phyloP scores from a whole-genome alignment of 2,797 vertebrate genomes.

The Botia kubotai region DNA sequence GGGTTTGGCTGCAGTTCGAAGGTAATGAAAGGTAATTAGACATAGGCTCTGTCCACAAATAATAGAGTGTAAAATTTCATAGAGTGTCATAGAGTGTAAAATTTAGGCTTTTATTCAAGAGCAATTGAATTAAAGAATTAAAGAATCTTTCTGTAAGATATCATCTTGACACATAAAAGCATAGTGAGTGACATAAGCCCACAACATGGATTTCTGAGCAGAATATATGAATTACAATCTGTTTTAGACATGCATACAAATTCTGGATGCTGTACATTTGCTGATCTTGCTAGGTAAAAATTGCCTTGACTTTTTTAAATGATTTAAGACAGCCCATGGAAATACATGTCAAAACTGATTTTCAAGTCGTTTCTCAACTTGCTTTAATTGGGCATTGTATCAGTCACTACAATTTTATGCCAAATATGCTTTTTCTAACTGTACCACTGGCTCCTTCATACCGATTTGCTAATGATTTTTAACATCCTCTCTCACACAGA shows the following conservation, averaged over 20 bases:
- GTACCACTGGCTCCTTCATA: constrained; percentile 15
- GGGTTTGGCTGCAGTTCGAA: constrained; percentile 28
- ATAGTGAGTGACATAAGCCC: not conserved
- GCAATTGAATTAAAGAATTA: not conserved
- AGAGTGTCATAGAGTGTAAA: not conserved
- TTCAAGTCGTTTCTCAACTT: constrained; percentile 86
- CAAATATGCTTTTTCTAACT: constrained; percentile 81
- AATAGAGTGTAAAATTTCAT: too few species aligned
- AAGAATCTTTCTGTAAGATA: constrained; percentile 1
- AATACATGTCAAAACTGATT: constrained; percentile 76
- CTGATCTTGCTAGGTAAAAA: constrained; percentile 49
- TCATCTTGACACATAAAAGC: not conserved
- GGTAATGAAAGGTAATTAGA: constrained; percentile 36
- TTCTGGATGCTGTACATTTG: not conserved
- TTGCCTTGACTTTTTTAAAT: constrained; percentile 61
- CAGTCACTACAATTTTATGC: constrained; percentile 84
- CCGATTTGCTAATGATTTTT: not conserved
- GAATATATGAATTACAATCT: not conserved
- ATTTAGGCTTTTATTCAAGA: not conserved
- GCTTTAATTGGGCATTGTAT: constrained; percentile 87
- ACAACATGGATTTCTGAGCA: not conserved
- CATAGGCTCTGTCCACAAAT: constrained; percentile 32
- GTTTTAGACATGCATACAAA: not conserved
- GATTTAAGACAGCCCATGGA: constrained; percentile 76
- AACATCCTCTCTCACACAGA: not conserved